Base-by-base conservation (phyloP, 2,797 vertebrate genomes). In the Glyptemys insculpta region DNA sequence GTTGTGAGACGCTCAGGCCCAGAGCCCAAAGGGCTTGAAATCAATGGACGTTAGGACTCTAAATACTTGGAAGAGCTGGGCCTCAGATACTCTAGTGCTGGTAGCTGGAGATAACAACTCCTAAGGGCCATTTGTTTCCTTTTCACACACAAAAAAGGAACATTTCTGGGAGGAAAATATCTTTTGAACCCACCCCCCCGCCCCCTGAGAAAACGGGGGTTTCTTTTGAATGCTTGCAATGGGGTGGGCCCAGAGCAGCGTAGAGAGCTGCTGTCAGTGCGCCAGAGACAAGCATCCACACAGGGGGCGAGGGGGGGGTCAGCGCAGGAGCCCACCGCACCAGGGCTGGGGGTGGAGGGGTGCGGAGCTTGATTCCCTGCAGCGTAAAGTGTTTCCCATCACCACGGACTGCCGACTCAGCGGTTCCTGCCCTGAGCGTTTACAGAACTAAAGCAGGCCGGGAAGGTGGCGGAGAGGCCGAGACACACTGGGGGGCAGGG, bases 121-220 rank as follows among this genome's bases (percentile, higher is more conserved):
- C 56, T 5, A 57, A 8, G 56, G 27, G 12, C 29, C 29, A 31
- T 59, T 29, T 57, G 10, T 29, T 57, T 25, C 56, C 56, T 29
- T 27, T n/a, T n/a, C 15, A n/a, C 8, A 9, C 12, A n/a, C 44
- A 50, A 50, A n/a, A n/a, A 9, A 65, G 7, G 62, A 31, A n/a
- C 34, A 19, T 65, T 65, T 65, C 62, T 65, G 34, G 62, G 34
- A 34, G 62, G 16, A n/a, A 37, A 68, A 37, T 37, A 21, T 37
- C 8, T 5, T 68, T 21, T 19, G 9, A 34, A 21, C n/a, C 9
- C 8, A 23, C 23, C 23, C 8, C 21, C 2, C 8, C 3, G 1
- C 53, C 53, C 54, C 15, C 7, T 6, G 2, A n/a, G 31, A 65
- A 65, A 65, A 65, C 16, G 15, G 31, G 14, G 31, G 15, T 65